Conservation (phyloP, 2,113 vertebrate genomes). For the Dryoscopus gambensis region DNA sequence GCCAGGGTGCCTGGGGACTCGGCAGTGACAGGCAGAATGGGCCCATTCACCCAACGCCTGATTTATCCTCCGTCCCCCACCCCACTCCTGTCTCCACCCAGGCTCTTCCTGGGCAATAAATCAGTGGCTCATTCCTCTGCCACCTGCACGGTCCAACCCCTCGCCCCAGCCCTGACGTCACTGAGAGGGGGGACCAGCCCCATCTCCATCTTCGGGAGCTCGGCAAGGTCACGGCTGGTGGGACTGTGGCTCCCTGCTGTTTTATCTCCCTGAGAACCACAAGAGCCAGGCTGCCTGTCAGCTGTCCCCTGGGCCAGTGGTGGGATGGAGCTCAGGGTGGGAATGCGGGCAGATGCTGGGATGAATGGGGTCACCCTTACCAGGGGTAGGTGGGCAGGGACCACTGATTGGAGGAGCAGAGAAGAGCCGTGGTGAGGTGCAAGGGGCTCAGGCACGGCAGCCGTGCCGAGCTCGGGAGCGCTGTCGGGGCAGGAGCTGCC, state of each 20-base stretch:
- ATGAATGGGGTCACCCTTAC: background rate
- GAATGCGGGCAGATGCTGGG: background rate
- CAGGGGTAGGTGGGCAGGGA: background rate
- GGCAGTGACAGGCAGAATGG: background rate
- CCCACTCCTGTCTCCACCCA: fast-evolving
- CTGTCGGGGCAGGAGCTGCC: background rate
- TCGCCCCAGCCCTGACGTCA: background rate
- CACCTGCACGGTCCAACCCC: conserved; percentile 20
- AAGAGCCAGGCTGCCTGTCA: conserved; percentile 2
- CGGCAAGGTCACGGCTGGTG: conserved; percentile 47
- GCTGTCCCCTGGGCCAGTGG: background rate
- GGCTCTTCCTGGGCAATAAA: conserved; percentile 2
- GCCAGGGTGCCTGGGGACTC: background rate
- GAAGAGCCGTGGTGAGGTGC: fast-evolving
- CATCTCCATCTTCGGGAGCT: background rate
- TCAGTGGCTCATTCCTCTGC: conserved; percentile 12
- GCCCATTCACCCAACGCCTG: background rate
- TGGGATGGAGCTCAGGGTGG: background rate
- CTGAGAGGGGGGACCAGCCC: background rate
- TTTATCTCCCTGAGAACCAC: conserved; percentile 74
- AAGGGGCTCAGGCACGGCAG: background rate
- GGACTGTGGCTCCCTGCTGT: conserved; percentile 28
- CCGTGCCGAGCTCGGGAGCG: fast-evolving
- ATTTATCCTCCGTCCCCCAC: background rate
- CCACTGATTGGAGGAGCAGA: fast-evolving